Percentiles rank a stretch among this genome's conserved stretches.
Conservation (phyloP, 2,888 invertebrate genomes). For the Cantharis rustica region DNA sequence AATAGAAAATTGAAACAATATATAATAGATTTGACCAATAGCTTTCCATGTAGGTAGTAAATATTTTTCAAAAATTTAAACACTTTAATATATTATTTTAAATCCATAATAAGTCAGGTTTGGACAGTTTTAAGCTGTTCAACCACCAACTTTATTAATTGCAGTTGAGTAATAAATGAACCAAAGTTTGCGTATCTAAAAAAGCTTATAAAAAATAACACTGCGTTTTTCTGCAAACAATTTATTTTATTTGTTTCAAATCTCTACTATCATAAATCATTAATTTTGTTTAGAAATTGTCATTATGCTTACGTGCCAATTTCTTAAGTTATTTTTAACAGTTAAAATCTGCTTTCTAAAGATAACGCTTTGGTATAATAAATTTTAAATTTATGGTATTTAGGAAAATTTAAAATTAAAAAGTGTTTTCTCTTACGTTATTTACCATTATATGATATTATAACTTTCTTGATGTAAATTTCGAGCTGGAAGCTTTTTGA, state of each 20-base stretch:
- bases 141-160: background rate
- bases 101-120: background rate
- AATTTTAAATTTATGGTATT: background rate
- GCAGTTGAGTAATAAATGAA: background rate
- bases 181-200: background rate
- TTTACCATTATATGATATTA: background rate
- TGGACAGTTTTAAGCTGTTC: background rate
- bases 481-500: background rate
- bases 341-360: background rate
- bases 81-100: background rate
- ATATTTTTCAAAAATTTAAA: background rate
- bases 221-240: background rate
- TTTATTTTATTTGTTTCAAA: background rate
- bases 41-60: background rate
- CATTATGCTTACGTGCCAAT: background rate
- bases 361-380: background rate
- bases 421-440: background rate
- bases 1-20: background rate
- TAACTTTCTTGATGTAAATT: background rate
- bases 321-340: background rate
- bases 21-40: background rate
- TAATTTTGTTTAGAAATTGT: background rate
- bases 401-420: background rate
- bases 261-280: background rate
- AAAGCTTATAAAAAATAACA: background rate